Percentiles rank a stretch among this genome's conserved stretches.
Conservation (phyloP, 2,797 vertebrate species). For the Gallinago solitaria region DNA sequence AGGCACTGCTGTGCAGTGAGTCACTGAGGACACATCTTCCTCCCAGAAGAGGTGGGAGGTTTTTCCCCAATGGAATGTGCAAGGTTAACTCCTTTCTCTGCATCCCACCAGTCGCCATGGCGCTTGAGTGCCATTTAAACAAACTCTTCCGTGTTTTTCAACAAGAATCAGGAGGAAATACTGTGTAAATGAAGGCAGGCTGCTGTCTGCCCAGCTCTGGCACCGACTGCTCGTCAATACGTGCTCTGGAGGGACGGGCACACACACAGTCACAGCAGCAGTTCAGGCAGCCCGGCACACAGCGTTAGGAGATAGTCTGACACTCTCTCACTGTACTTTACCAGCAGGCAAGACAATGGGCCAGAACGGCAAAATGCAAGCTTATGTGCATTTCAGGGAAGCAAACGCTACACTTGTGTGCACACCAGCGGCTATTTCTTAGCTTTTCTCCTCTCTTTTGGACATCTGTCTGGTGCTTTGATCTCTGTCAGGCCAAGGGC, state of each 20-base stretch:
- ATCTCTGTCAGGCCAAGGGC: background rate
- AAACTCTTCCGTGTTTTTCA: background rate
- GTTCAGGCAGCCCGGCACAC: background rate
- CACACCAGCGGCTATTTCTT: background rate
- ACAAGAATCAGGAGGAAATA: background rate
- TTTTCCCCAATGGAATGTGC: background rate
- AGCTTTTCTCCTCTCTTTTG: background rate
- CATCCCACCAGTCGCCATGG: background rate
- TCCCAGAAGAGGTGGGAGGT: background rate
- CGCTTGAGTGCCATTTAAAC: background rate
- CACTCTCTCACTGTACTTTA: background rate
- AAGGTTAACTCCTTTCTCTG: background rate
- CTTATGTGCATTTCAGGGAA: background rate
- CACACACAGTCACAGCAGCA: background rate
- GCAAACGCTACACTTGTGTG: background rate
- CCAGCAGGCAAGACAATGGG: background rate
- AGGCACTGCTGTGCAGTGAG: background rate
- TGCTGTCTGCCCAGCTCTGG: background rate
- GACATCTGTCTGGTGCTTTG: background rate
- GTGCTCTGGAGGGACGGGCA: background rate
- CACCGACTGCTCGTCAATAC: background rate
- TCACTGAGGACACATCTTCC: background rate
- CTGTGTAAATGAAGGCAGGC: background rate
- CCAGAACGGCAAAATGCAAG: background rate
- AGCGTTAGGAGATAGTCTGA: background rate